A percentile compares a stretch with the other conserved stretches of the same genome.
Conservation (phyloP, 2,888 invertebrate species). For the Sycophila texana region DNA sequence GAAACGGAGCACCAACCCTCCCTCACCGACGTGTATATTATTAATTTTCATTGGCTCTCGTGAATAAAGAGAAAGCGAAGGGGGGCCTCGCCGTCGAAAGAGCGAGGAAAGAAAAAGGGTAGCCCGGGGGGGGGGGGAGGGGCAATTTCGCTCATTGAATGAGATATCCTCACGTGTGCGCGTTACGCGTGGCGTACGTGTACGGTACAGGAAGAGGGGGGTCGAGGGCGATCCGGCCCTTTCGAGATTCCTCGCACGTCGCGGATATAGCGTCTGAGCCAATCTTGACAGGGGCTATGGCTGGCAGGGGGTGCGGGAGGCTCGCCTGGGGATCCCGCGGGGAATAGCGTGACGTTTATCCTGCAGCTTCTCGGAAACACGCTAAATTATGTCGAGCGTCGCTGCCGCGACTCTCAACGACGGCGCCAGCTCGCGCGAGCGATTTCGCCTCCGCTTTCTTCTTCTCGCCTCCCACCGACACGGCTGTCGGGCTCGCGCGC, state of each 20-base stretch:
- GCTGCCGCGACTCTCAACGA: background rate
- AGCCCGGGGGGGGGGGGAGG: no score
- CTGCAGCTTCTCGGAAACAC: constrained; percentile 57
- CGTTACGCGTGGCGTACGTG: no score
- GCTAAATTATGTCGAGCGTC: constrained; percentile 60
- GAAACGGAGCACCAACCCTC: background rate
- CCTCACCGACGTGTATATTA: constrained; percentile 10
- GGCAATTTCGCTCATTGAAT: constrained; percentile 7
- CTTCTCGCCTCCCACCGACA: background rate
- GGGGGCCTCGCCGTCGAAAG: no score
- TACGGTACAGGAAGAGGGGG: background rate
- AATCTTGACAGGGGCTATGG: constrained; percentile 34
- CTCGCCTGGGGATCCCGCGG: constrained; percentile 35
- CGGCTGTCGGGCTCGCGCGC: background rate
- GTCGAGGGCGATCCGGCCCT: background rate
- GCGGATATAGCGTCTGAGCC: constrained; percentile 37
- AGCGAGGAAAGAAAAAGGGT: no score
- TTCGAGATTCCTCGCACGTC: constrained; percentile 48
- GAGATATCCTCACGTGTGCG: background rate
- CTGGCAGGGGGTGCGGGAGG: no score
- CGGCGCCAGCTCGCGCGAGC: background rate
- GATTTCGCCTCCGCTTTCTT: background rate
- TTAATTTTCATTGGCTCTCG: constrained; percentile 7
- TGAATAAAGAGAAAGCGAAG: no score
- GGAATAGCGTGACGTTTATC: constrained; percentile 61